Conservation (phyloP, 2,113 vertebrate genomes). For the Peromyscus maniculatus region DNA sequence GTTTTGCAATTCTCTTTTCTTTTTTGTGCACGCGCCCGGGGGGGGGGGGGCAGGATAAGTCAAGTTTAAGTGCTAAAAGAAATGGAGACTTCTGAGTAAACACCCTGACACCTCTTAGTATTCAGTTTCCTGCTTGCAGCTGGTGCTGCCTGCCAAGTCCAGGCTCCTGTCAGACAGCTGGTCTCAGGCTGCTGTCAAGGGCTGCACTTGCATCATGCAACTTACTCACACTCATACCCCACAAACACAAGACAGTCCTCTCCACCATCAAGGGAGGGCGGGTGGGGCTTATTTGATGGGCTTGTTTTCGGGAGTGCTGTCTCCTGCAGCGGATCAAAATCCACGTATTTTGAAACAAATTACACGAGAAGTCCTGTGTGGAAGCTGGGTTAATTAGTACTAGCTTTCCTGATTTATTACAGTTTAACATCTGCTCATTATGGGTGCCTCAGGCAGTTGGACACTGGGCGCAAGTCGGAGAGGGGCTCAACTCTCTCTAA, state of each 20-base stretch:
- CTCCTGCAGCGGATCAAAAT: neutral
- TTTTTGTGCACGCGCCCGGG: neutral
- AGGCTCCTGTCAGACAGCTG: neutral
- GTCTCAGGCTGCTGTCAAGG: neutral
- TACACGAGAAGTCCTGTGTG: neutral
- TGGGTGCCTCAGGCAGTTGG: neutral
- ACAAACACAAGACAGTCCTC: neutral
- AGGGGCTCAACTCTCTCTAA: neutral
- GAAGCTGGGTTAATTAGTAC: neutral
- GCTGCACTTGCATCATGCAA: fast-evolving
- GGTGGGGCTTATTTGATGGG: neutral
- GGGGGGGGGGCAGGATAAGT: neutral
- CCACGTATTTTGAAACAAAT: neutral
- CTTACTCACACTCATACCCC: too few relatives aligned
- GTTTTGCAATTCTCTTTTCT: neutral
- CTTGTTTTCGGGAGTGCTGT: neutral
- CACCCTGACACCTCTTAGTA: neutral
- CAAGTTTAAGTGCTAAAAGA: neutral
- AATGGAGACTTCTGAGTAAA: neutral
- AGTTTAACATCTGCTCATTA: neutral
- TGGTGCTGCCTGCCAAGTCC: neutral
- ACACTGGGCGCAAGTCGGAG: neutral
- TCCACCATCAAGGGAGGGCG: fast-evolving
- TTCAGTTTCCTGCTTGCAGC: neutral
- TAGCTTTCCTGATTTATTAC: neutral